Evolutionary conservation across 2,797 vertebrate genomes (phyloP), one percentile per base, ranked within the genome.

Genomic region (Mormyrus hasselquistii): DNA sequence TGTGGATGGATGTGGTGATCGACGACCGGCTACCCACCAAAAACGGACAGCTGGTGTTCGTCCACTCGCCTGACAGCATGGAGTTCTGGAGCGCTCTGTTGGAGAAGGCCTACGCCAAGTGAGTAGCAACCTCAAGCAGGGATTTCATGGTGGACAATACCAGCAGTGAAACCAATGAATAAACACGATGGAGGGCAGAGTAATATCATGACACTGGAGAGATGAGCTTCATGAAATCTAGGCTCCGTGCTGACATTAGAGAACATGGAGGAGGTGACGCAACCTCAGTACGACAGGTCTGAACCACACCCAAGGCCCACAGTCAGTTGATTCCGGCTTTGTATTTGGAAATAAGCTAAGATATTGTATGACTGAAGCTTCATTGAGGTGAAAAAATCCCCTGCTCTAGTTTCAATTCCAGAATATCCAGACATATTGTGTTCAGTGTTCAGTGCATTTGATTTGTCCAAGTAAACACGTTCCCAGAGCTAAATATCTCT

Each of bases 1-100:
- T 98, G 92, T 99, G 98, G 98, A 95, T 98, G 93, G 98, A 99
- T 0, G 97, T 99, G 3, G 98, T 99, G 87, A 95, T 99, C 9
- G 98, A 99, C 0, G 98, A 99, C 94, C 93, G 96, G 29, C 95
- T 99, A 89, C 98, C 98, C 0, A 96, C 94, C 87, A 98, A 96
- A 94, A 94, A 98, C 0, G 95, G 96, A 4, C 91, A 98, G 93
- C 95, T 99, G 92, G 87, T 99, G 90, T 99, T 99, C 0, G 97
- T 99, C 59, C 98, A 98, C 92, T 99, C 98, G 0, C 97, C 93
- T 0, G 97, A 99, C 44, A 96, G 96, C 7, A 94, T 50, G 0
- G 96, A 98, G 91, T 98, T 97, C 94, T 98, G 97, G 97, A 97
- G 97, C 0, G 97, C 96, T 0, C 94, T 98, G 89, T 88, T 98